phyloP scores from a whole-genome alignment of 2,113 vertebrate species.

The Hystrix cristata region DNA sequence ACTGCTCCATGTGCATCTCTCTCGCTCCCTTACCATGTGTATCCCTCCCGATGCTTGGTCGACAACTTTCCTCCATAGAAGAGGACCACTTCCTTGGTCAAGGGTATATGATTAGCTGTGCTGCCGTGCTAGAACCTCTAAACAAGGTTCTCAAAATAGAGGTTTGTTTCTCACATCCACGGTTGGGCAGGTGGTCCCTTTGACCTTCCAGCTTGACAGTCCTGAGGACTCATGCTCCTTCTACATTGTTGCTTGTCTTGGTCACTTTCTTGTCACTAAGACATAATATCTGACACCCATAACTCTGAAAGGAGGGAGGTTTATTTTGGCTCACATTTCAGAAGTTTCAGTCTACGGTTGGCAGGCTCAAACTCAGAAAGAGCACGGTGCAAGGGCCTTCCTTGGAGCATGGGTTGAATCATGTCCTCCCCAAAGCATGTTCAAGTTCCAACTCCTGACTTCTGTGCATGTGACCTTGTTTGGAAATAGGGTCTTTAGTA shows the following conservation, averaged over 20 bases:
- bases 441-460: not conserved
- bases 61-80: not conserved
- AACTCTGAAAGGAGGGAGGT: not conserved
- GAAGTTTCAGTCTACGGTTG: not conserved
- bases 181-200: not conserved
- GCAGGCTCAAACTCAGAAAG: not conserved
- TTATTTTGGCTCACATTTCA: not conserved
- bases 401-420: not conserved
- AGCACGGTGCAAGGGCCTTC: not conserved
- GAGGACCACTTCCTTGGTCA: not conserved
- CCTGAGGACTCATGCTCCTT: not conserved
- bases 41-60: not conserved
- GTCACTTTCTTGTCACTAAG: not conserved
- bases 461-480: not conserved
- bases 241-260: not conserved
- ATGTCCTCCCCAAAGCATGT: not conserved
- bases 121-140: not conserved
- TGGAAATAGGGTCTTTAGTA: not conserved
- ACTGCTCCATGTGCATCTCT: not conserved
- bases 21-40: not conserved
- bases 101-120: not conserved
- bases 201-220: not conserved
- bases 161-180: not conserved
- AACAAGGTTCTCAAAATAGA: not conserved
- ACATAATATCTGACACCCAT: not conserved